Conservation (phyloP, 2,797 vertebrate genomes). For the Tympanoctomys barrerae region DNA sequence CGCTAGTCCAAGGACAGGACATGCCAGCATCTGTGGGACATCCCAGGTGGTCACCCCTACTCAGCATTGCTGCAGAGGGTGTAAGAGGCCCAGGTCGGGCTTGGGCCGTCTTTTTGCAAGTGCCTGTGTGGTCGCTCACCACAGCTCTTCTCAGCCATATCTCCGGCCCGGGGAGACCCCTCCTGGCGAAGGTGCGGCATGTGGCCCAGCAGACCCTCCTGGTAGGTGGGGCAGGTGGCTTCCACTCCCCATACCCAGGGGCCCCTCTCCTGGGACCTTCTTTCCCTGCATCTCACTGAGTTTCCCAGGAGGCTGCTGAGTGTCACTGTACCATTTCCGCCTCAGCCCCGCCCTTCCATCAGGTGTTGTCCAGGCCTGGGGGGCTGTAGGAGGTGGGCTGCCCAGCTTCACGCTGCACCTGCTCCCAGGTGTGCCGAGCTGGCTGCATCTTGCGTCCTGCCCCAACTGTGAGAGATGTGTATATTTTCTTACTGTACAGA, state of each 20-base stretch:
- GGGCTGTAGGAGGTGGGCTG: constrained; percentile 71
- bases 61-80: not conserved
- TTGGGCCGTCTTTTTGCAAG: rapidly evolving
- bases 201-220: too few relatives aligned
- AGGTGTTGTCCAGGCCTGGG: constrained; percentile 61
- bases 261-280: not conserved
- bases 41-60: rapidly evolving
- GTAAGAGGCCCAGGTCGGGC: not conserved
- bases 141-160: not conserved
- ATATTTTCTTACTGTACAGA: constrained; percentile 87
- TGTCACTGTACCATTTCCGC: not conserved
- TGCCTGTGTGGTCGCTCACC: not conserved
- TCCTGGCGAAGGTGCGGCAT: not conserved
- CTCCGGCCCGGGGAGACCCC: not conserved
- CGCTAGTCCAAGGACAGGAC: not conserved
- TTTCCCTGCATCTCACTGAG: not conserved
- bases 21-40: not conserved
- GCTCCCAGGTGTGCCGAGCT: constrained; percentile 54
- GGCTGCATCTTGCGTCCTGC: constrained; percentile 72
- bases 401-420: constrained; percentile 51
- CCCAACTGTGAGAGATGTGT: constrained; percentile 80
- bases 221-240: too few relatives aligned
- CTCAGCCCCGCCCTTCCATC: constrained; percentile 41
- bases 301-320: constrained; percentile 55
- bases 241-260: not conserved